Evolutionary conservation across 2,797 vertebrate species (phyloP).

Genomic region (Babyrousa celebensis): DNA sequence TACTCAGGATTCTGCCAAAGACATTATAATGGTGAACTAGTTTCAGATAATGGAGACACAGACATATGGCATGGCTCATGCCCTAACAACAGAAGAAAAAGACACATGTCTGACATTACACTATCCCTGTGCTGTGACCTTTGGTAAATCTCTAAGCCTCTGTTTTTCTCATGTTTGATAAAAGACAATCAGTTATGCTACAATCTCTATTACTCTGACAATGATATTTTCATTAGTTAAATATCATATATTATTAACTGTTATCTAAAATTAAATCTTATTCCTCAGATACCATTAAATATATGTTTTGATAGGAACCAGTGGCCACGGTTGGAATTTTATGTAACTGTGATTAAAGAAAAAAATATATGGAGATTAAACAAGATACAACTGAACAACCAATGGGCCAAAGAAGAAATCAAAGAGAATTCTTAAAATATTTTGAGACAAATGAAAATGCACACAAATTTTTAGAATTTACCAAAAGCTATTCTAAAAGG

Average conservation of each 20-base stretch:
- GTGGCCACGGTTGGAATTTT: not conserved
- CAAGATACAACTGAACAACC: not conserved
- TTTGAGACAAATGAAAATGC: not conserved
- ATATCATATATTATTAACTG: conserved; percentile 31
- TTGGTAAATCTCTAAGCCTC: not conserved
- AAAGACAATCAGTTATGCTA: not conserved
- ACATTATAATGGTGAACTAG: not conserved
- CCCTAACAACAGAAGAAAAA: not conserved
- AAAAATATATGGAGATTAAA: not conserved
- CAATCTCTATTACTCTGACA: not conserved
- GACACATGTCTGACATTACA: not conserved
- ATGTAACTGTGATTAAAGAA: not conserved
- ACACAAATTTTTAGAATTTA: not conserved
- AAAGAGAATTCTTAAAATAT: not conserved
- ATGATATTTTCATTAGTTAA: conserved; percentile 44
- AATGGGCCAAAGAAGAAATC: not conserved
- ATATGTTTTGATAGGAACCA: not conserved
- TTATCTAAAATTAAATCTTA: conserved; percentile 36
- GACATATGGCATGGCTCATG: not conserved
- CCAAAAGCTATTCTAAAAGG: not conserved
- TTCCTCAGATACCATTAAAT: conserved; percentile 33
- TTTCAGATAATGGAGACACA: not conserved
- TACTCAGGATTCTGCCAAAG: not conserved
- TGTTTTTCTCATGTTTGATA: not conserved
- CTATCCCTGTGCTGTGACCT: not conserved